Base-by-base conservation (phyloP, 2,113 vertebrate species). In the Oncorhynchus keta region DNA sequence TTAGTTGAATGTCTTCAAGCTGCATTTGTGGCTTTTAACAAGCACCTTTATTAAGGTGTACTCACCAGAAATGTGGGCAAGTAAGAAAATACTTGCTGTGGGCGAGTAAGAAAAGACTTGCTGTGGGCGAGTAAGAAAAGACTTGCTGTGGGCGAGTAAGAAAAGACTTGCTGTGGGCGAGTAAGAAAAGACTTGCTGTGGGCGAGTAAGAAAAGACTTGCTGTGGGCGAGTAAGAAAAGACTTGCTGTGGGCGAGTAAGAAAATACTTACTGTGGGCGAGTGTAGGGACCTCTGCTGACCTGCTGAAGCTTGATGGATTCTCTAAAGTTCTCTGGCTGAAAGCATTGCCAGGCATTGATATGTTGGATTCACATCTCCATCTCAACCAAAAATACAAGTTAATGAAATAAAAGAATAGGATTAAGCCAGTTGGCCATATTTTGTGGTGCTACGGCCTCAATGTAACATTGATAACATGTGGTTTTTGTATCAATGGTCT, bases 261-360 rank as follows among this genome's bases (percentile, higher is more conserved):
- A 70, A 68, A 78, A 78, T 51, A 8, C 22, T 22, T 32, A 20
- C 49, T 67, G 64, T 82, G 77, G 80, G 80, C 68, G 75, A 72
- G 61, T 68, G 67, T 75, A 72, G 75, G 62, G 68, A 51, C 68
- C 74, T 79, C 72, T 69, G 68, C 72, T 81, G 83, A 81, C 77
- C 75, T 48, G 45, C 51, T 70, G 78, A 61, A 51, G 59, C 72
- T 81, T 73, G 72, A 76, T 75, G 55, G 67, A 68, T 65, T 81
- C 70, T 73, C 73, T 72, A 70, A 79, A 75, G 72, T 68, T 72
- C 28, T 66, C 45, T 9, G 30, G 30, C 70, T 75, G 45, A 81
- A 84, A 72, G 72, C 28, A 18, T 39, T 48, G 45, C 76, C 20
- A 32, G 65, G 68, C 59, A 28, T 67, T 45, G 9, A 45, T 45